A percentile compares a stretch with the other conserved stretches of the same genome.
Evolutionary conservation across 2,888 invertebrate genomes (phyloP).

Genomic region (Drosophila mimetica): DNA sequence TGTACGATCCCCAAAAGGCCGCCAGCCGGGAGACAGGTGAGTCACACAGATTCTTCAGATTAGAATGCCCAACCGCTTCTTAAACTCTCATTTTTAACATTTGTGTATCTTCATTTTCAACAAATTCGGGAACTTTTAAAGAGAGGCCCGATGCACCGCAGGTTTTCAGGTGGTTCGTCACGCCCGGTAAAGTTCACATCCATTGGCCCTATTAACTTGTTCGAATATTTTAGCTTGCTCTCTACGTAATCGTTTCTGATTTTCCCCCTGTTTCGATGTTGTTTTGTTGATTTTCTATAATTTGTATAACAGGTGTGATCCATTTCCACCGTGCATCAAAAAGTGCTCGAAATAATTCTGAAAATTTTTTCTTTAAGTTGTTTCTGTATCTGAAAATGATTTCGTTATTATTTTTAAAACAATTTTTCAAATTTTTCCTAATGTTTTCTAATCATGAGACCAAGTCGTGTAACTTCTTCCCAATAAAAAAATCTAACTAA

Average conservation of each 20-base stretch:
- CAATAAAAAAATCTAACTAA: no score
- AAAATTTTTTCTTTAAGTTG: background rate
- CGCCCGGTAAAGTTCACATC: conserved; percentile 81
- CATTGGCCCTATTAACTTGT: conserved; percentile 50
- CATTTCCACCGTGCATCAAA: background rate
- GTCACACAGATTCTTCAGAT: conserved; percentile 22
- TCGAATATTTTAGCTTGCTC: conserved; percentile 50
- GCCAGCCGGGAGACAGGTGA: conserved; percentile 82
- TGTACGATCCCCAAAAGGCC: conserved; percentile 71
- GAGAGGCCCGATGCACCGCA: conserved; percentile 80
- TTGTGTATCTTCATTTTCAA: conserved; percentile 60
- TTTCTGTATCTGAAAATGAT: background rate
- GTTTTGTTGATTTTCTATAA: background rate
- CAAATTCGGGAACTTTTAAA: conserved; percentile 37
- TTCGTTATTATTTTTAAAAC: no score
- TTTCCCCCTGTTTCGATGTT: conserved; percentile 7
- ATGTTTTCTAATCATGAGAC: no score
- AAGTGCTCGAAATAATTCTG: background rate
- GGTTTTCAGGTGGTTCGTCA: conserved; percentile 83
- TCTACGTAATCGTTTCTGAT: conserved; percentile 44
- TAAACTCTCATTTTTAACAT: conserved; percentile 62
- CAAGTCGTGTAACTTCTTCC: no score
- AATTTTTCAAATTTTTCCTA: no score
- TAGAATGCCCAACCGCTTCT: conserved; percentile 25
- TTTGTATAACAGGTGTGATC: background rate